These are phyloP conservation scores for Rattus rattus DNA, from an alignment of 2,113 vertebrate species.

Conservation along the genomic window DNA sequence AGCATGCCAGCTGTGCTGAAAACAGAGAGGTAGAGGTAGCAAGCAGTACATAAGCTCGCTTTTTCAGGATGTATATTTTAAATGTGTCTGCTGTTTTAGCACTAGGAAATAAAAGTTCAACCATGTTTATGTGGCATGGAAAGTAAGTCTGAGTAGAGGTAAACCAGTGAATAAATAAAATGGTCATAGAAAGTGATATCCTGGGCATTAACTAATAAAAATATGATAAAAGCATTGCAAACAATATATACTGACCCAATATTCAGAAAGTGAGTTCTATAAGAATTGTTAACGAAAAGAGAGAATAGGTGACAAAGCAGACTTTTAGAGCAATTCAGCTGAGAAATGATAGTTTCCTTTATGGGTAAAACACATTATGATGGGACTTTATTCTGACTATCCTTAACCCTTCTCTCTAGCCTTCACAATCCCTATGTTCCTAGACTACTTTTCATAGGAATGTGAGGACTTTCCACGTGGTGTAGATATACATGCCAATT, in stretches of 20 bases:
- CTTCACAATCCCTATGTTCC: not conserved
- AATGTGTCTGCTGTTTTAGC: constrained; percentile 20
- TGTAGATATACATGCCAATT: not conserved
- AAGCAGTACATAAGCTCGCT: not conserved
- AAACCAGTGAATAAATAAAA: constrained; percentile 14
- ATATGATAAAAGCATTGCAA: not conserved
- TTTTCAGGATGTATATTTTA: constrained; percentile 51
- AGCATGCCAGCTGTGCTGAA: constrained; percentile 59
- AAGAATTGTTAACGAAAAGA: not conserved
- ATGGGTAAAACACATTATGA: not conserved
- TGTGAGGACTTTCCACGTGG: not conserved
- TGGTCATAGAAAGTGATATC: not conserved
- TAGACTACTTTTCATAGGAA: no score
- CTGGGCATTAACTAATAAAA: not conserved
- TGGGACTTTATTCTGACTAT: not conserved
- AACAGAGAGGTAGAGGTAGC: constrained; percentile 4
- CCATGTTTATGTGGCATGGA: not conserved
- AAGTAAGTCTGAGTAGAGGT: not conserved
- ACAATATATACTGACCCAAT: not conserved
- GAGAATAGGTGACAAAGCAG: not conserved
- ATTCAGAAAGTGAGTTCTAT: not conserved
- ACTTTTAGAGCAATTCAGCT: not conserved
- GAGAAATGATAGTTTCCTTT: not conserved
- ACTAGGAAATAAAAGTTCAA: constrained; percentile 30
- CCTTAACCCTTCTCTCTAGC: not conserved